Evolutionary conservation across 64 coral and sea anemone species (phyloP), one percentile per base, ranked within the genome.

Genomic region (Hydrozoanthus tunicans): DNA sequence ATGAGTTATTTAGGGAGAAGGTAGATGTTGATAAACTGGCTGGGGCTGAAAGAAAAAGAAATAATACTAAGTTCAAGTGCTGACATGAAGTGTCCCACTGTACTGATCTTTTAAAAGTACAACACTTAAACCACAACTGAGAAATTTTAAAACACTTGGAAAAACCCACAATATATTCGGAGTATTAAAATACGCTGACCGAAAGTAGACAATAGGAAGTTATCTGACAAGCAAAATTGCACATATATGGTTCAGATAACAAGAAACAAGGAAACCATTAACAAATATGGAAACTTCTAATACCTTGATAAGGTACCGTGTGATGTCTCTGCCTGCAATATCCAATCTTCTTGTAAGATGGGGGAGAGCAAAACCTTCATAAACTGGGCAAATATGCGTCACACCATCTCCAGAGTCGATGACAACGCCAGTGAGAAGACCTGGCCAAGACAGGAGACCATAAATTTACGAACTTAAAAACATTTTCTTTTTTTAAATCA

Each of bases 401-500:
- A 98, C 96, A 77, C 96, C 96, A 98, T 98, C 96, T 67, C 96
- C 96, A 68, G 96, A 95, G 70, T 98, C 96, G 23, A 98, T 92
- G 5, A 98, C 96, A 14, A 98, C 96, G 55, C 96, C 96, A 56
- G 96, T 98, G 51, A 98, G 62, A 66, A 98, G 86, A 79, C 96
- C 96, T 98, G 24, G 2, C 64, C 27, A 81, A 11, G 63, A 91
- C 20, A 80, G 59, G 5, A 63, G 24, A 32, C 79, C 20, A 78
- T 5, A 43, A 0, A 43, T 43, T 43, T 43, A 43, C 32, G 32
- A 43, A 43, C 32, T 43, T 43, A 43, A 43, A 43, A 43, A 54
- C 24, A 53, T 15, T 56, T 25, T 20, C 12, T 14, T 7, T 59
- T 43, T n/a, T 58, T 26, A 43, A n/a, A 54, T 15, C 25, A 5